Base-by-base conservation (phyloP, 2,113 vertebrate genomes). In the Oxyruncus cristatus region DNA sequence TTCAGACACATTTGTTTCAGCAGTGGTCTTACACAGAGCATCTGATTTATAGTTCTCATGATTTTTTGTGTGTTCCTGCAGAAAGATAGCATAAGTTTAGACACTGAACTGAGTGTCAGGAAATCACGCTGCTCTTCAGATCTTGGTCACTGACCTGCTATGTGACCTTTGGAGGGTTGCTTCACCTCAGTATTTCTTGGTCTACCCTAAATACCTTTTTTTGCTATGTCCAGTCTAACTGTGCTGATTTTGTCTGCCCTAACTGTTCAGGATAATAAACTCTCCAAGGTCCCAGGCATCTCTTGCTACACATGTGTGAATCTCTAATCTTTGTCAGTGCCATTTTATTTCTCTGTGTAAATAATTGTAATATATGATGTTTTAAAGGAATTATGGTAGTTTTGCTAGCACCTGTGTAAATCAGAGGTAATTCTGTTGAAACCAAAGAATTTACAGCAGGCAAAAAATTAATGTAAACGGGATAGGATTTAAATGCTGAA, bases 391-490 rank as follows among this genome's bases (percentile, higher is more conserved):
- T 86, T 1, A 46, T 93, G 72, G 47, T 74, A 53, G 33, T 86
- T 92, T 92, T 91, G 35, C 44, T 89, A 71, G 56, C 39, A 95
- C 80, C 83, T 91, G 18, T 93, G 59, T 96, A 96, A 95, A 94
- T 97, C 77, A 91, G 76, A 85, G 58, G 27, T 61, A 94, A 89
- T 87, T 91, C 86, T 81, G 39, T 46, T 88, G 68, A 81, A 95
- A 87, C 2, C 11, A 41, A 84, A 72, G 44, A 78, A 87, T 80
- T 88, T 92, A 93, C 55, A 76, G 67, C 78, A 68, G 58, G 16
- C 53, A 81, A 93, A 77, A 93, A 89, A 87, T 37, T 89, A 89
- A 52, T 94, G 55, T 85, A 92, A 96, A 96, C 85, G 70, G 82
- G 52, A 74, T 82, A 74, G 66, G 61, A 89, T 49, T 88, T 96